Base-by-base conservation (phyloP, 2,113 vertebrate genomes). In the Hydropotes inermis region DNA sequence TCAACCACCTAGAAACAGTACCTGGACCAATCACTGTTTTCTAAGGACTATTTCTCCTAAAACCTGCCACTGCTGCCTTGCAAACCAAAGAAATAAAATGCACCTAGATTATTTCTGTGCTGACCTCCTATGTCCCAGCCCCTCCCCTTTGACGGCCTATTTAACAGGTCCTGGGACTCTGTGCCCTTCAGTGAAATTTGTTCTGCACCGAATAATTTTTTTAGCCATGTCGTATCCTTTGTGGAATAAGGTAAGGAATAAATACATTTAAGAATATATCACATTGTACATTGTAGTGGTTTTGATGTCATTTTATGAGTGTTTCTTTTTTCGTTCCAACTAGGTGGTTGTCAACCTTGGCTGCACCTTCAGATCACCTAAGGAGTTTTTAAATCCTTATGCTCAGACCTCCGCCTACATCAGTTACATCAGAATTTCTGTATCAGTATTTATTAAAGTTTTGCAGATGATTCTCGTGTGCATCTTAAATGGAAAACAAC, bases 161-260 rank as follows among this genome's bases (percentile, higher is more conserved):
- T 43, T 78, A 81, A 81, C 36, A 61, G 83, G 85, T 43, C 25
- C 14, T 55, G 54, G 13, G 60, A 82, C 43, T 67, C 92, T 88
- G 67, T 91, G 74, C 17, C 58, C 81, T 61, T 97, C 58, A 14
- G 6, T 87, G 88, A 50, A 85, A 95, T 92, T 95, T 50, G 36
- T 86, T 93, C 61, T 88, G 33, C 89, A 90, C 82, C 1, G 1
- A 93, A 58, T 81, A 64, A 90, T 92, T 95, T 89, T 47, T 91
- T 94, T 86, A 96, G 58, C 91, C 64, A 92, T 33, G 7, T 90
- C 85, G 39, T 45, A 87, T 79, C 89, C 74, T 95, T 87, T 94
- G 76, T 92, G 87, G 74, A 87, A 96, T 52, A 58, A 97, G 85
- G 81, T 97, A 96, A 97, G 89, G n/a, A 96, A 93, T 96, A 97